Conservation (phyloP, 2,888 invertebrate genomes). For the Cremastobaeus sp. region DNA sequence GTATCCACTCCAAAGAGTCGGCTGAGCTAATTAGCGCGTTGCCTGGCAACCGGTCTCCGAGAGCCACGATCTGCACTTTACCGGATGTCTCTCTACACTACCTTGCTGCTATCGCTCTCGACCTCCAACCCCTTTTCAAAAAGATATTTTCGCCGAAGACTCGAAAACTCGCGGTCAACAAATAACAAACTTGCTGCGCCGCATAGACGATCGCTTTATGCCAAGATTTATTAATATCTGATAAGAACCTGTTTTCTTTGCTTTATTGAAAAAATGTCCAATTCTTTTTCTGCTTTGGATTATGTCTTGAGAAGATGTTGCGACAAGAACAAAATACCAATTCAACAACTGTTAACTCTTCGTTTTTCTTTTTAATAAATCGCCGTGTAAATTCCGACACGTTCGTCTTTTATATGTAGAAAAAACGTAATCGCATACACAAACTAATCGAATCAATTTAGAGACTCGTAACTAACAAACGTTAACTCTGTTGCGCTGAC, state of each 20-base stretch:
- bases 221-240: slow-evolving; percentile 25
- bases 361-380: too few relatives aligned
- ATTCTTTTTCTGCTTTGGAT: not conserved
- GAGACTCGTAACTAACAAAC: too few relatives aligned
- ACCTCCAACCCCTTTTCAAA: slow-evolving; percentile 53
- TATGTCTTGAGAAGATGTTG: not conserved
- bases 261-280: slow-evolving; percentile 21
- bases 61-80: slow-evolving; percentile 72
- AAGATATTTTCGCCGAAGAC: slow-evolving; percentile 47
- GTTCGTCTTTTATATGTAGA: too few relatives aligned
- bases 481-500: too few relatives aligned
- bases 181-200: slow-evolving; percentile 28
- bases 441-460: slow-evolving; percentile 22
- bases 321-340: not conserved
- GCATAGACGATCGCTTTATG: slow-evolving; percentile 8
- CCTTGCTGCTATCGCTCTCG: slow-evolving; percentile 57
- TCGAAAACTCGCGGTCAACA: slow-evolving; percentile 23
- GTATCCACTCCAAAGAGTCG: slow-evolving; percentile 78
- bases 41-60: slow-evolving; percentile 76
- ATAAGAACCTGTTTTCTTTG: slow-evolving; percentile 11
- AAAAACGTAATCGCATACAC: too few relatives aligned
- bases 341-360: not conserved
- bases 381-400: too few relatives aligned
- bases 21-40: slow-evolving; percentile 78
- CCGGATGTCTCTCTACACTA: slow-evolving; percentile 64